Base-by-base conservation (phyloP, 2,888 invertebrate species). In the Drosophila paranaensis region DNA sequence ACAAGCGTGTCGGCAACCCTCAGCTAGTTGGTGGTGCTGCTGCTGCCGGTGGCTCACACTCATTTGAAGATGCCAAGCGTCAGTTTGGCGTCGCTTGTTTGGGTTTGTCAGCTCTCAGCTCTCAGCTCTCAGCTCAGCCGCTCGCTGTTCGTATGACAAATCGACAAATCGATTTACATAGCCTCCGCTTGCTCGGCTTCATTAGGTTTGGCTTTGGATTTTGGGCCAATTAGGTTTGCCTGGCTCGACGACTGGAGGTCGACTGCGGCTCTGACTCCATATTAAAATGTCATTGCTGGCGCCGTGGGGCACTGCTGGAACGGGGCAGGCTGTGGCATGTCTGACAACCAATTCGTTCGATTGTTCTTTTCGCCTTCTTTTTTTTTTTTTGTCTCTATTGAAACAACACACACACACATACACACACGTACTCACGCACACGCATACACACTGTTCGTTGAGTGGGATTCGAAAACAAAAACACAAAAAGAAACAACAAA, bases 81-180 rank as follows among this genome's bases (percentile, higher is more conserved):
- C 74, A 65, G 69, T 62, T 55, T 68, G 64, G 51, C 64, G 45
- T 56, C 55, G 61, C 53, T 60, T 50, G 50, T 57, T 74, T 62
- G 54, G 68, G 74, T 76, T 71, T 45, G 71, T 63, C 20, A 20
- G 20, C 20, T n/a, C n/a, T n/a, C n/a, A n/a, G n/a, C n/a, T n/a
- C 2, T 20, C 71, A 60, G 54, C 43, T 9, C 14, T 54, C 8
- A 6, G 33, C 14, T 54, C 45, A 35, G 51, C 45, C 54, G 70
- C 60, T 66, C 54, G 70, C 60, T 66, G 71, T 65, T 67, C 88
- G 84, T 84, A 84, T 84, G 84, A 84, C 84, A 84, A 84, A 82
- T 82, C 82, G 82, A 78, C 81, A 78, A 82, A 84, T 84, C 88
- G 84, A 84, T 84, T 84, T 84, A 84, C 84, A 84, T 84, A 86